A percentile compares a stretch with the other conserved stretches of the same genome.
phyloP scores from a whole-genome alignment of 2,797 vertebrate species.

The Enteromius argenteus region DNA sequence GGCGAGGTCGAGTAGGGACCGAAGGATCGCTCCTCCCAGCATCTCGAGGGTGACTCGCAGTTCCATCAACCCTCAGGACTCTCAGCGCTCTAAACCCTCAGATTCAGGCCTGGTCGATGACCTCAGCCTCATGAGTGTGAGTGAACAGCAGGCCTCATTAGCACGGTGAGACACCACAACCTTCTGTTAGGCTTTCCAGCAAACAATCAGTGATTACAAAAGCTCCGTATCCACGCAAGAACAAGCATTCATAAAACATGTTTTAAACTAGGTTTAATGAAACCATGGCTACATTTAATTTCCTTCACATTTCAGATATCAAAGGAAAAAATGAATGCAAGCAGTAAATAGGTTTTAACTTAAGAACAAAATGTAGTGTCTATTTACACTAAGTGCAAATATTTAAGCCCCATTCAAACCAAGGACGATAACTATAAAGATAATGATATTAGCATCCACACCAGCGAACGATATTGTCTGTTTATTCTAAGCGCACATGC shows the following conservation, averaged over 20 bases:
- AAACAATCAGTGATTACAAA: neutral
- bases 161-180: constrained; percentile 67
- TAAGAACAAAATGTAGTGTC: too few relatives aligned
- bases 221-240: neutral
- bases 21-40: constrained; percentile 61
- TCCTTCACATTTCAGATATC: neutral
- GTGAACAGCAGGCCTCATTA: constrained; percentile 59
- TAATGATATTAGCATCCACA: too few relatives aligned
- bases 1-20: constrained; percentile 68
- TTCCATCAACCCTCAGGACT: constrained; percentile 58
- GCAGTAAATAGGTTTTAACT: too few relatives aligned
- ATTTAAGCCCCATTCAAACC: too few relatives aligned
- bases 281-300: too few relatives aligned
- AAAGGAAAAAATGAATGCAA: neutral
- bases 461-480: too few relatives aligned
- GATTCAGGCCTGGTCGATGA: constrained; percentile 73
- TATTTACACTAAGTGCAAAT: too few relatives aligned
- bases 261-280: neutral
- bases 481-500: too few relatives aligned
- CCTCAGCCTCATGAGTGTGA: constrained; percentile 79
- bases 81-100: constrained; percentile 65
- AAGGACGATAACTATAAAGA: too few relatives aligned
- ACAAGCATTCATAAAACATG: too few relatives aligned
- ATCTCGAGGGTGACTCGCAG: constrained; percentile 74
- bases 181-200: neutral